Percentiles rank a stretch among this genome's conserved stretches.
Conservation (phyloP, 2,888 invertebrate species). For the Drosophila merina region DNA sequence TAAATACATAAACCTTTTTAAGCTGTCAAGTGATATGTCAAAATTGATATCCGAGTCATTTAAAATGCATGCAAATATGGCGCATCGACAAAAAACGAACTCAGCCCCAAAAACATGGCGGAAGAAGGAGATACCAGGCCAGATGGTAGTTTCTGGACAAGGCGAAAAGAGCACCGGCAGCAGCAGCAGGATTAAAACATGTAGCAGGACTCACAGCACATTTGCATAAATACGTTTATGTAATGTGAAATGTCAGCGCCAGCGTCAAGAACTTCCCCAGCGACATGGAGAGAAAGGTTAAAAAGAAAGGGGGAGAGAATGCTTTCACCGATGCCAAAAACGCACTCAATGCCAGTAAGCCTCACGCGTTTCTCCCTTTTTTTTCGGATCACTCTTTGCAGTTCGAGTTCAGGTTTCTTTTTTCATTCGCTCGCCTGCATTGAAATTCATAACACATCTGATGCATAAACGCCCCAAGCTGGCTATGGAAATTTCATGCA, state of each 20-base stretch:
- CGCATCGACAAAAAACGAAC: slow-evolving; percentile 56
- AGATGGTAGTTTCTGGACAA: slow-evolving; percentile 20
- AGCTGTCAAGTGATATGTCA: slow-evolving; percentile 80
- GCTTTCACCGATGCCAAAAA: slow-evolving; percentile 49
- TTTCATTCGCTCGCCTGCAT: slow-evolving; percentile 42
- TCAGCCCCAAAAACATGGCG: slow-evolving; percentile 7
- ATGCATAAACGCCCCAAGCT: slow-evolving; percentile 74
- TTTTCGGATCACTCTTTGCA: slow-evolving; percentile 17
- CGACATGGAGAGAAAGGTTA: slow-evolving; percentile 4
- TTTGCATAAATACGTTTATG: slow-evolving; percentile 78
- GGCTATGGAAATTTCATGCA: slow-evolving; percentile 69
- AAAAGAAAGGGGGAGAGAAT: not conserved
- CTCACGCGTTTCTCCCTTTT: slow-evolving; percentile 21
- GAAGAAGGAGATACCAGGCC: not conserved
- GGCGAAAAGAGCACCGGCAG: slow-evolving; percentile 1
- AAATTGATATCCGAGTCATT: slow-evolving; percentile 80
- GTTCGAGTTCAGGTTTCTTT: slow-evolving; percentile 17
- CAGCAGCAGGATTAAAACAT: slow-evolving; percentile 30
- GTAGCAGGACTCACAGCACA: slow-evolving; percentile 65
- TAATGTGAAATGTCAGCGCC: slow-evolving; percentile 77
- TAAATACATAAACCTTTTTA: slow-evolving; percentile 81
- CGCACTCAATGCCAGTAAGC: slow-evolving; percentile 52
- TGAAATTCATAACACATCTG: slow-evolving; percentile 79
- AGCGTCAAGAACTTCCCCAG: slow-evolving; percentile 60
- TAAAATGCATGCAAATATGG: slow-evolving; percentile 79